phyloP scores from a whole-genome alignment of 2,888 invertebrate genomes.

The Rhabditophanes sp. region DNA sequence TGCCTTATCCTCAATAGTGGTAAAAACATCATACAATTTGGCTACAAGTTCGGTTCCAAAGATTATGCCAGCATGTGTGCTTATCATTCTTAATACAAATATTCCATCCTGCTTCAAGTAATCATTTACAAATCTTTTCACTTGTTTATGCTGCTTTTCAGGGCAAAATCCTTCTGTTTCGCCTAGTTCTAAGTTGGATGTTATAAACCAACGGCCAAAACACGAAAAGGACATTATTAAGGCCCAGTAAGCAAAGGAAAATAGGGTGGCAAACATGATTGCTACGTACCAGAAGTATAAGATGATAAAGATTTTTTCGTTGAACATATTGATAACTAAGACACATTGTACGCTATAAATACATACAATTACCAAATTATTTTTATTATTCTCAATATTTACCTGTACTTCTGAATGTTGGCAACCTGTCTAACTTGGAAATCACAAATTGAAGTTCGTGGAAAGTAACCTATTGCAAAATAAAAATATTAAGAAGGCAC shows the following conservation, averaged over 20 bases:
- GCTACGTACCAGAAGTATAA: conserved; percentile 41
- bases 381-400: no score
- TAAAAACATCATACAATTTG: conserved; percentile 23
- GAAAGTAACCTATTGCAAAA: conserved; percentile 9
- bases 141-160: conserved; percentile 11
- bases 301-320: conserved; percentile 42
- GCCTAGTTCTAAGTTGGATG: conserved; percentile 29
- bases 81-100: conserved; percentile 39
- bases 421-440: conserved; percentile 41
- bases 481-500: conserved; percentile 6
- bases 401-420: conserved; percentile 43
- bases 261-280: conserved; percentile 21
- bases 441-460: conserved; percentile 36
- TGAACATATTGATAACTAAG: conserved; percentile 43
- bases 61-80: conserved; percentile 34
- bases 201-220: conserved; percentile 35
- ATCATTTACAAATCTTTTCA: conserved; percentile 25
- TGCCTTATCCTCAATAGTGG: conserved; percentile 11
- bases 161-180: conserved; percentile 16
- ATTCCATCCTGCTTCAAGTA: conserved; percentile 38
- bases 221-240: conserved; percentile 29
- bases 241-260: conserved; percentile 35
- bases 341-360: conserved; percentile 43
- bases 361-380: no score
- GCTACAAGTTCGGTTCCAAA: conserved; percentile 33